These are phyloP conservation scores for Phainopepla nitens DNA, from an alignment of 2,113 vertebrate genomes.

Conservation along the genomic window DNA sequence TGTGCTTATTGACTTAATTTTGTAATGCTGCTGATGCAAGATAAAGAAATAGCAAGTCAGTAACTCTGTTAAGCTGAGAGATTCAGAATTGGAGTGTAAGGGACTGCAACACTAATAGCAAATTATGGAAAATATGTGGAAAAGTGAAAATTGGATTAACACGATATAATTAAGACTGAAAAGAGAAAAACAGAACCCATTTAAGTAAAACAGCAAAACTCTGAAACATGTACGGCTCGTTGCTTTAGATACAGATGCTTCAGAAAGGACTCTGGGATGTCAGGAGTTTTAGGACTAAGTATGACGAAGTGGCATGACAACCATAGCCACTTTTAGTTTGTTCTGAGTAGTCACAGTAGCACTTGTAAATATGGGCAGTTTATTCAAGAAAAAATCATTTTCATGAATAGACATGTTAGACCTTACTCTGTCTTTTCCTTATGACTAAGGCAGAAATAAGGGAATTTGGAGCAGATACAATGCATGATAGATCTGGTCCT, in stretches of 20 bases:
- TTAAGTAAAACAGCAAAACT: background rate
- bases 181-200: background rate
- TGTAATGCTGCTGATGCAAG: constrained; percentile 22
- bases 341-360: background rate
- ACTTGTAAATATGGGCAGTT: background rate
- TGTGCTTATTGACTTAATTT: background rate
- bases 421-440: background rate
- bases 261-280: background rate
- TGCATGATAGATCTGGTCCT: background rate
- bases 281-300: background rate
- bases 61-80: background rate
- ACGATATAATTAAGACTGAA: background rate
- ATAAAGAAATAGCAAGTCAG: background rate
- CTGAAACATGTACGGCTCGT: background rate
- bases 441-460: background rate
- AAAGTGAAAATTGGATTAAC: background rate
- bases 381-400: background rate
- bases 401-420: background rate
- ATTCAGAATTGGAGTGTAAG: background rate
- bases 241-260: background rate
- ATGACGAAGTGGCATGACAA: background rate
- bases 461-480: background rate
- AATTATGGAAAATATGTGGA: background rate
- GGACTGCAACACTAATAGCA: background rate
- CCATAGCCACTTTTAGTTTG: background rate